Evolutionary conservation across 2,888 invertebrate genomes (phyloP), one percentile per base, ranked within the genome.

Genomic region (Prosopocoilus inquinatus): DNA sequence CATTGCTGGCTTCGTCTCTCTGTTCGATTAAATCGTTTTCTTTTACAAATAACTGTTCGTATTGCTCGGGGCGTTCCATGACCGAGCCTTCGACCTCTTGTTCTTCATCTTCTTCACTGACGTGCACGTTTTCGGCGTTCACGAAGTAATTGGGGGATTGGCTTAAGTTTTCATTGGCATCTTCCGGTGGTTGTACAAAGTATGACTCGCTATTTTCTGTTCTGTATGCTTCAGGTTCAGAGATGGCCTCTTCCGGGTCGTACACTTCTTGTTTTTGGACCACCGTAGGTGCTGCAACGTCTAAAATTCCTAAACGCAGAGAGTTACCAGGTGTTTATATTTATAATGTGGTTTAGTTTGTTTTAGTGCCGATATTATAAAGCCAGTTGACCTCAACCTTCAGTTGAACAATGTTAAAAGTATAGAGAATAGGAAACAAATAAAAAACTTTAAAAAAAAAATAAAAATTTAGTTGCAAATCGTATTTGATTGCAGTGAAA

Each of bases 31-130:
- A 20, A 32, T 56, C 52, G 9, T 48, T 56, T 35, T 56, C 52
- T 52, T 49, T 57, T 3, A 57, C 52, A 15, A 47, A 57, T 2
- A 53, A 41, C 33, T 53, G 33, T 15, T 55, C 55, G 11, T 52
- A 56, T 12, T 50, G 50, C 5, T 43, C 55, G n/a, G 32, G 36
- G n/a, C 38, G 9, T 32, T 38, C 28, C 9, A 20, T 9, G 7
- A 13, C 41, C 2, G 43, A 45, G 28, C 39, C 52, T 41, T 20
- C 47, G 9, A n/a, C 16, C 1, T 13, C 39, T 32, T 38, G 33
- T 12, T 46, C 43, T 12, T 38, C 54, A 9, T 47, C 34, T 16
- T 34, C 35, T 15, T 20, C 15, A 2, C 43, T 20, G 8, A 35
- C n/a, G 12, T 47, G 47, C 16, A 11, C 7, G 36, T 50, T 39